Evolutionary conservation across 2,113 vertebrate species (phyloP).

Genomic region (Pollachius pollachius): DNA sequence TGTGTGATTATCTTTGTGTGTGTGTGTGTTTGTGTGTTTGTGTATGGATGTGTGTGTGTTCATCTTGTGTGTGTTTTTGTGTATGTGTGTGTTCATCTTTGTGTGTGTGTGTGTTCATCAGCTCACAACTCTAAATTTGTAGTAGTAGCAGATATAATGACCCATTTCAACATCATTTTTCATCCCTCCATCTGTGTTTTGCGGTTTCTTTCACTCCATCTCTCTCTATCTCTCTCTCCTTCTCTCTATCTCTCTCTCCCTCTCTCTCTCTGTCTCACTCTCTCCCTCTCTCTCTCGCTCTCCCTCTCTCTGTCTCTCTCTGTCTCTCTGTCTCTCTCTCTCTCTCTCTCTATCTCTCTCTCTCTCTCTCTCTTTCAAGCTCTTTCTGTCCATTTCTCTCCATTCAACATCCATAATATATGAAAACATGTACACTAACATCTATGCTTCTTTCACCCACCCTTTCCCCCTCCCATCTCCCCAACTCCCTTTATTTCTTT

Average conservation of each 20-base stretch:
- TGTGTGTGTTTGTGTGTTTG: too few species aligned
- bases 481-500: not conserved
- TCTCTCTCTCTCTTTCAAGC: not conserved
- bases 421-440: not conserved
- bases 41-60: too few species aligned
- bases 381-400: not conserved
- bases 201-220: not conserved
- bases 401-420: not conserved
- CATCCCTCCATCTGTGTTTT: too few species aligned
- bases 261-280: not conserved
- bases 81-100: too few species aligned
- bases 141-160: too few species aligned
- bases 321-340: not conserved
- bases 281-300: not conserved
- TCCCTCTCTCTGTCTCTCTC: not conserved
- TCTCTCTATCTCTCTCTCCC: conserved; percentile 5
- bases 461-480: not conserved
- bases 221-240: not conserved
- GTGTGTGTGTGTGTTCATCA: too few species aligned
- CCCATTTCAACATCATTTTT: too few species aligned
- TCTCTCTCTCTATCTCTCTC: not conserved
- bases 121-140: too few species aligned
- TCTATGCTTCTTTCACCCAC: not conserved
- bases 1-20: too few species aligned
- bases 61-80: too few species aligned